Conservation (phyloP, 2,888 invertebrate species). For the Polydrusus cervinus region DNA sequence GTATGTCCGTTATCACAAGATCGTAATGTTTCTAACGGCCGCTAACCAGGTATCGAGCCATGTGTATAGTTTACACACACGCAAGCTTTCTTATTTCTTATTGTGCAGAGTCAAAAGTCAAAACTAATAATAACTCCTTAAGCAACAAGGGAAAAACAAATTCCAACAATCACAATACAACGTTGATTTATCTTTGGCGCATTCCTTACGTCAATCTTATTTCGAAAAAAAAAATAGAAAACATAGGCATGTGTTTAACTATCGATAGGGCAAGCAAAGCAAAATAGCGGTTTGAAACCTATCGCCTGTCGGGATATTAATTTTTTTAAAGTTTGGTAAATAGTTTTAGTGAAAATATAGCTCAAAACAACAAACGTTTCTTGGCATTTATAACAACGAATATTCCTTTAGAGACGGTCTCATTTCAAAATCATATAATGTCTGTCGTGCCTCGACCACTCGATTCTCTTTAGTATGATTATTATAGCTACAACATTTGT, state of each 20-base stretch:
- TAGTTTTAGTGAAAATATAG: no score
- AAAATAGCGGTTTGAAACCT: no score
- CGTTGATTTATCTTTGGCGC: slow-evolving; percentile 39
- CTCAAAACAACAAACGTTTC: no score
- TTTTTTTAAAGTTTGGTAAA: no score
- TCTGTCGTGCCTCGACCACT: no score
- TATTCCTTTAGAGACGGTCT: no score
- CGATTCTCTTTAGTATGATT: no score
- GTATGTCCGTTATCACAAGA: slow-evolving; percentile 38
- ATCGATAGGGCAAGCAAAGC: no score
- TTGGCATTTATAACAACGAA: no score
- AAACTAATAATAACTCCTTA: slow-evolving; percentile 46
- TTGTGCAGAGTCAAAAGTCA: slow-evolving; percentile 48
- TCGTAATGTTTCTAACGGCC: slow-evolving; percentile 45
- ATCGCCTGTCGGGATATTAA: no score
- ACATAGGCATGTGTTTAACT: background rate
- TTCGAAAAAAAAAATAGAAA: background rate
- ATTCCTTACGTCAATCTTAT: slow-evolving; percentile 38
- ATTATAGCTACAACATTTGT: no score
- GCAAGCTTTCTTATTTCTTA: slow-evolving; percentile 37
- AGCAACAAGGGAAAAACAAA: slow-evolving; percentile 43
- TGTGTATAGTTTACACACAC: slow-evolving; percentile 45
- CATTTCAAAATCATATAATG: no score
- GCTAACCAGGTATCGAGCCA: slow-evolving; percentile 25
- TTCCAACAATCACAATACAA: slow-evolving; percentile 37